phyloP scores from a whole-genome alignment of 2,113 vertebrate species.

The Albula goreensis region DNA sequence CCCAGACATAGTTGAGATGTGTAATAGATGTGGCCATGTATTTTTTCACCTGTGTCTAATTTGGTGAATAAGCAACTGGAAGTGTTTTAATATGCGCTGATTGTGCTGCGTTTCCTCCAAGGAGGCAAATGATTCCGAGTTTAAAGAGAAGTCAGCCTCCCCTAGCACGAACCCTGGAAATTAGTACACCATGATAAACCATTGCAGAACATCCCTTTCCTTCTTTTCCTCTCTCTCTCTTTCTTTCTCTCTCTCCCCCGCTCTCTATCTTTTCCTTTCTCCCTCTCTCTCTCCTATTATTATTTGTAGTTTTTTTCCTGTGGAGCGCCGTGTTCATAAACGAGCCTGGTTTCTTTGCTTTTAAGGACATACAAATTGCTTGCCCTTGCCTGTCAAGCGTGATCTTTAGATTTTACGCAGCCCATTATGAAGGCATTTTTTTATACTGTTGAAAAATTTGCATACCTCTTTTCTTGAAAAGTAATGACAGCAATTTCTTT shows the following conservation, averaged over 20 bases:
- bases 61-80: neutral
- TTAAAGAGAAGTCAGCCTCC: neutral
- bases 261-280: constrained; percentile 29
- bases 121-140: neutral
- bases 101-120: neutral
- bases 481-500: constrained; percentile 97
- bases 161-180: neutral
- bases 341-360: constrained; percentile 69
- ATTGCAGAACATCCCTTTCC: neutral
- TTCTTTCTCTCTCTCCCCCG: constrained; percentile 47
- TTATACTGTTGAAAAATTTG: constrained; percentile 89
- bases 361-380: constrained; percentile 84
- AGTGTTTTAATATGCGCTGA: neutral
- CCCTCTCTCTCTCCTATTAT: constrained; percentile 55
- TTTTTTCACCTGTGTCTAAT: constrained; percentile 12
- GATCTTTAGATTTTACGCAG: constrained; percentile 87
- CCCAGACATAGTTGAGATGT: neutral
- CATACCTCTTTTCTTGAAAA: constrained; percentile 92
- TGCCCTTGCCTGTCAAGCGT: constrained; percentile 86
- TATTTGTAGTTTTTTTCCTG: constrained; percentile 70
- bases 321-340: constrained; percentile 65
- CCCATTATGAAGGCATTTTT: constrained; percentile 90
- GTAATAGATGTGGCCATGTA: neutral
- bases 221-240: neutral
- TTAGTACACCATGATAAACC: neutral